A percentile compares a stretch with the other conserved stretches of the same genome.
These are phyloP conservation scores for Drosophila subquinaria DNA, from an alignment of 2,888 invertebrate species.

Conservation along the genomic window DNA sequence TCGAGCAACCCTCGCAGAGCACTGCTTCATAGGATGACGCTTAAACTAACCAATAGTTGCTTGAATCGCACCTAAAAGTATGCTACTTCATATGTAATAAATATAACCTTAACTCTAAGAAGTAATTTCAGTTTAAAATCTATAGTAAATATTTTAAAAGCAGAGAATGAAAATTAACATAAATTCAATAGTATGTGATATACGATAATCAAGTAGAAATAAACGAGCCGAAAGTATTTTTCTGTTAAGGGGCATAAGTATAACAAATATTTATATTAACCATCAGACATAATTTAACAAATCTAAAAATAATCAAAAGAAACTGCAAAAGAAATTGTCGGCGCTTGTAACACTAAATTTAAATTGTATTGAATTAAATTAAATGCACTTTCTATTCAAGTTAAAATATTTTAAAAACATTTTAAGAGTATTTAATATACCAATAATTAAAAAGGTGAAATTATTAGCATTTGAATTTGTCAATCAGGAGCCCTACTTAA, in stretches of 20 bases:
- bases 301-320: no score
- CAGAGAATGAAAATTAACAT: background rate
- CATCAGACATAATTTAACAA: no score
- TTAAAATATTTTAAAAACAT: no score
- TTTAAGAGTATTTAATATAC: no score
- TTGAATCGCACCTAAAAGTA: slow-evolving; percentile 22
- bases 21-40: slow-evolving; percentile 16
- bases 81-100: background rate
- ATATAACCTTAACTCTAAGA: background rate
- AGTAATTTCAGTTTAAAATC: background rate
- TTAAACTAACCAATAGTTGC: slow-evolving; percentile 33
- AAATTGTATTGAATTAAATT: no score
- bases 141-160: background rate
- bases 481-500: no score
- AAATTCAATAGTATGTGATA: background rate
- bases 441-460: no score
- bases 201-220: background rate
- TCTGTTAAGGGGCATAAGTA: slow-evolving; percentile 8
- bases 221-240: slow-evolving; percentile 1
- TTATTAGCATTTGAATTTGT: no score
- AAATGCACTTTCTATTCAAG: no score
- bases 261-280: background rate
- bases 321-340: no score
- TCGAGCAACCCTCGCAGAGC: slow-evolving; percentile 22
- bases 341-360: no score